Evolutionary conservation across 2,797 vertebrate species (phyloP).

Genomic region (Sus cebifrons): DNA sequence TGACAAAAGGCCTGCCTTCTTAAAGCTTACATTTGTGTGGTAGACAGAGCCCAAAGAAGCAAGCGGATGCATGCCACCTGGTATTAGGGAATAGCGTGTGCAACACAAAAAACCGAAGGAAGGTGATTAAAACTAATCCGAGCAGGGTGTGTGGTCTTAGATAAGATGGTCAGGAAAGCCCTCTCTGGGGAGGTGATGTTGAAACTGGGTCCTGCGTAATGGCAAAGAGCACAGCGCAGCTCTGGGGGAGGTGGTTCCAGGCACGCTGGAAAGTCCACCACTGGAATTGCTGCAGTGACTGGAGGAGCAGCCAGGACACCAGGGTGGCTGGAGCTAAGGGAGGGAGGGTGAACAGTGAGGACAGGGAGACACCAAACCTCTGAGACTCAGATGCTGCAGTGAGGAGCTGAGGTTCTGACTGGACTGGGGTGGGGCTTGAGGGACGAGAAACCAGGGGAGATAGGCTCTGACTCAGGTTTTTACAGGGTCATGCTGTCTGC

Average conservation of each 20-base stretch:
- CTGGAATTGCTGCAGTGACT: background rate
- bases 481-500: background rate
- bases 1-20: background rate
- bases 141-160: no score
- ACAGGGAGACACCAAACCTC: accelerated
- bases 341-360: accelerated
- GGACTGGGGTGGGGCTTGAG: background rate
- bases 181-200: accelerated
- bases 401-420: no score
- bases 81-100: accelerated
- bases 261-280: accelerated
- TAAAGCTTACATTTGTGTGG: background rate
- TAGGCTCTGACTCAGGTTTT: background rate
- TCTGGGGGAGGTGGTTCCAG: accelerated
- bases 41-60: background rate
- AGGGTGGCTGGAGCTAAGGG: accelerated
- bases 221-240: accelerated
- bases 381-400: accelerated
- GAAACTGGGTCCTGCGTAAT: background rate
- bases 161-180: background rate
- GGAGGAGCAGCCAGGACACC: background rate
- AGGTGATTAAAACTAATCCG: accelerated
- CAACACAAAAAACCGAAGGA: background rate
- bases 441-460: accelerated
- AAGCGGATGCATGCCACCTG: background rate